Conservation (phyloP, 2,888 invertebrate genomes). For the Stenichneumon culpator region DNA sequence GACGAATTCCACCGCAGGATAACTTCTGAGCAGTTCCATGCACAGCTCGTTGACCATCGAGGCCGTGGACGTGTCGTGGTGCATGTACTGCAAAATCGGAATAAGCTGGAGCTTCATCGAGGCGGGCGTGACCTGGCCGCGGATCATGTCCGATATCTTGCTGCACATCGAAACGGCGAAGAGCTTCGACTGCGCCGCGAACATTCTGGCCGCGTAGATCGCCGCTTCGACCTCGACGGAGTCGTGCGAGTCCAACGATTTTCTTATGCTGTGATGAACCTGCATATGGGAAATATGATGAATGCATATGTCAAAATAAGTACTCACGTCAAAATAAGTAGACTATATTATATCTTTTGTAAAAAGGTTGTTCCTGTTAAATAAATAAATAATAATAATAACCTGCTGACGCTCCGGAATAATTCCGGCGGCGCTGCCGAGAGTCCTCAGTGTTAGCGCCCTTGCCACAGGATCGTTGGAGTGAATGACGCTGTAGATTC, state of each 20-base stretch:
- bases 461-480: slow-evolving; percentile 99
- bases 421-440: slow-evolving; percentile 96
- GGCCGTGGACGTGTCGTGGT: slow-evolving; percentile 92
- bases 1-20: slow-evolving; percentile 93
- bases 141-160: slow-evolving; percentile 98
- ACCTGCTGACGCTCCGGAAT: slow-evolving; percentile 96
- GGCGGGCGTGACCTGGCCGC: slow-evolving; percentile 96
- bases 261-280: slow-evolving; percentile 97
- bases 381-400: too few relatives aligned
- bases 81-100: slow-evolving; percentile 96
- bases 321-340: too few relatives aligned
- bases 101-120: slow-evolving; percentile 96
- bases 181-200: slow-evolving; percentile 97
- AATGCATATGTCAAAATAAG: too few relatives aligned
- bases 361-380: too few relatives aligned
- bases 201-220: slow-evolving; percentile 97
- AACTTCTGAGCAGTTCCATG: slow-evolving; percentile 90
- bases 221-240: slow-evolving; percentile 98
- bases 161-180: slow-evolving; percentile 98
- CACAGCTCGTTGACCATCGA: slow-evolving; percentile 91
- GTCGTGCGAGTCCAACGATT: slow-evolving; percentile 97
- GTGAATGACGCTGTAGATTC: slow-evolving; percentile 97
- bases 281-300: too few relatives aligned
- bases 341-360: too few relatives aligned
- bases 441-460: slow-evolving; percentile 94